phyloP scores from a whole-genome alignment of 1,140 invertebrate species.

The Drosophila tsacasi region DNA sequence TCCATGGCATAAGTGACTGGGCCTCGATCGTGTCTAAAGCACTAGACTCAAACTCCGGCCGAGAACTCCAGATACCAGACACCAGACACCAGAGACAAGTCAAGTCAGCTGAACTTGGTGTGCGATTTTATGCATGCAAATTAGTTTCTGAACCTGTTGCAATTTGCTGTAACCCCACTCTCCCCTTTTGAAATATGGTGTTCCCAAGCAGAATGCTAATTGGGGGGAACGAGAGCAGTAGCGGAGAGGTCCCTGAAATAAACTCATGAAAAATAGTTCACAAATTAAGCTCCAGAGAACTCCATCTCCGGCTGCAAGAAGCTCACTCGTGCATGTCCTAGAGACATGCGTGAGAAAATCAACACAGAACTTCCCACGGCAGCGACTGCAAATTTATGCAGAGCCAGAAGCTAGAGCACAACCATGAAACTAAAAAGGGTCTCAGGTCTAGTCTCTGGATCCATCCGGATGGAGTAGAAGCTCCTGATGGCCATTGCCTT shows the following conservation, averaged over 20 bases:
- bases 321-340: slow-evolving; percentile 82
- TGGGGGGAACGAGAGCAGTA: slow-evolving; percentile 36
- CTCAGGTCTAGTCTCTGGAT: background rate
- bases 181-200: slow-evolving; percentile 1
- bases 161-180: slow-evolving; percentile 53
- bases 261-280: slow-evolving; percentile 76
- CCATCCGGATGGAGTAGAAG: background rate
- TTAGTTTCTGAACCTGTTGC: slow-evolving; percentile 82
- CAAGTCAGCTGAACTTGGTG: slow-evolving; percentile 53
- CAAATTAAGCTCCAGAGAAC: slow-evolving; percentile 50
- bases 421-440: slow-evolving; percentile 6
- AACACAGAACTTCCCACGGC: slow-evolving; percentile 74
- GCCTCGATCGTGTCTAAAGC: slow-evolving; percentile 50
- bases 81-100: slow-evolving; percentile 25
- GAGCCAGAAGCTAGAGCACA: slow-evolving; percentile 47
- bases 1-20: slow-evolving; percentile 45
- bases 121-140: slow-evolving; percentile 81
- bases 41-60: slow-evolving; percentile 24
- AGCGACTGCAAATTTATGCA: slow-evolving; percentile 65
- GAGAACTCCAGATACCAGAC: slow-evolving; percentile 25
- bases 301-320: slow-evolving; percentile 25
- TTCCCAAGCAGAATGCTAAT: slow-evolving; percentile 73
- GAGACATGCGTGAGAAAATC: slow-evolving; percentile 84
- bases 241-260: slow-evolving; percentile 42
- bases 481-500: slow-evolving; percentile 34